A percentile compares a stretch with the other conserved stretches of the same genome.
These are phyloP conservation scores for Vulpes vulpes DNA, from an alignment of 2,113 vertebrate genomes.

Conservation along the genomic window DNA sequence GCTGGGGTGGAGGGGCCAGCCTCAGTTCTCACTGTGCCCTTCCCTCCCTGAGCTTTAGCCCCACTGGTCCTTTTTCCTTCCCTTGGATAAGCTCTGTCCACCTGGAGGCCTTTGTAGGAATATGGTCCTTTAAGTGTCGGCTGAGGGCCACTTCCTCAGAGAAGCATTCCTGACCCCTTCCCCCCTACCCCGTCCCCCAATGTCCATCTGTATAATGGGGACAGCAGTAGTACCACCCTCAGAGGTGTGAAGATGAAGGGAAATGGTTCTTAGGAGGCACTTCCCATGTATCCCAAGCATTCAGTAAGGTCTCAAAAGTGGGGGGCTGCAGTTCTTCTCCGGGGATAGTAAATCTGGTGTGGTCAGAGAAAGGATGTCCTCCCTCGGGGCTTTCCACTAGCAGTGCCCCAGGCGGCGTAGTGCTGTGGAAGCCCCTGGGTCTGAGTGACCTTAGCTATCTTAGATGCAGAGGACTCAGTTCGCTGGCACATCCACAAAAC, in stretches of 20 bases:
- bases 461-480: background rate
- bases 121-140: background rate
- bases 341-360: background rate
- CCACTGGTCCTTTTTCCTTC: background rate
- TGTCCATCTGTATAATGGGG: background rate
- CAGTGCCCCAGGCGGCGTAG: background rate
- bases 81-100: background rate
- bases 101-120: background rate
- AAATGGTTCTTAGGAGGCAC: background rate
- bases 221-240: background rate
- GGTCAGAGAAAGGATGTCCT: background rate
- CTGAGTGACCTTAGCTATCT: background rate
- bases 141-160: background rate
- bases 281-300: background rate
- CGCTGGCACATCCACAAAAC: background rate
- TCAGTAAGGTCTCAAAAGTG: background rate
- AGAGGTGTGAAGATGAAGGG: background rate
- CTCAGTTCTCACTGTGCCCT: background rate
- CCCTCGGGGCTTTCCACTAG: background rate
- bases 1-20: background rate
- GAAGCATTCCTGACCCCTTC: background rate
- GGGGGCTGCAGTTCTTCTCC: background rate
- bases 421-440: background rate
- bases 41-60: background rate
- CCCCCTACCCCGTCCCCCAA: too few species aligned